These are phyloP conservation scores for Perca schrenkii DNA, from an alignment of 2,113 vertebrate genomes.

Conservation along the genomic window DNA sequence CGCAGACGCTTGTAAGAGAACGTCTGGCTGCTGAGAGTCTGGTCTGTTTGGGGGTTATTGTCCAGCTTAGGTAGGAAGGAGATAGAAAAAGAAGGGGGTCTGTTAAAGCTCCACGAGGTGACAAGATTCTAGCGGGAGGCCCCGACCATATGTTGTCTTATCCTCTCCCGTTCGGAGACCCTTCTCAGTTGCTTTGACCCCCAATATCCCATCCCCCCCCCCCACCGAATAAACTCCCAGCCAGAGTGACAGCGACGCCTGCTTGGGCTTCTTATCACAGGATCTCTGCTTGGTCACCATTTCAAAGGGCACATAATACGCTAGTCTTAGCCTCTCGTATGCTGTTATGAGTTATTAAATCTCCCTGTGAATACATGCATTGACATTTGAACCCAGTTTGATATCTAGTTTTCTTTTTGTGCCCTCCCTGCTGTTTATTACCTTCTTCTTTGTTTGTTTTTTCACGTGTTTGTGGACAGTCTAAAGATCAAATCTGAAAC, in stretches of 20 bases:
- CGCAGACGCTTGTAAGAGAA: constrained; percentile 32
- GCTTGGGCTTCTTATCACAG: constrained; percentile 61
- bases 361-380: neutral
- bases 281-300: constrained; percentile 45
- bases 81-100: neutral
- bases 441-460: constrained; percentile 36
- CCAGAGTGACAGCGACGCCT: constrained; percentile 78
- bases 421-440: constrained; percentile 1
- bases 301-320: constrained; percentile 44
- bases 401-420: constrained; percentile 3
- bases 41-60: constrained; percentile 45
- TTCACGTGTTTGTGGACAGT: constrained; percentile 49
- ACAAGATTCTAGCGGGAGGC: constrained; percentile 27
- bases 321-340: neutral
- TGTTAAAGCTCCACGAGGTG: constrained; percentile 49
- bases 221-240: neutral
- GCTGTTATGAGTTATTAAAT: constrained; percentile 2
- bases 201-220: constrained; percentile 3
- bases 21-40: constrained; percentile 20
- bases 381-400: neutral
- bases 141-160: constrained; percentile 70
- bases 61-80: constrained; percentile 22
- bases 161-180: constrained; percentile 54
- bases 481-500: constrained; percentile 60
- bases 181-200: constrained; percentile 58